Evolutionary conservation across 92 coral and sea anemone genomes (phyloP), one percentile per base, ranked within the genome.

Genomic region (Zoanthus sansibaricus): DNA sequence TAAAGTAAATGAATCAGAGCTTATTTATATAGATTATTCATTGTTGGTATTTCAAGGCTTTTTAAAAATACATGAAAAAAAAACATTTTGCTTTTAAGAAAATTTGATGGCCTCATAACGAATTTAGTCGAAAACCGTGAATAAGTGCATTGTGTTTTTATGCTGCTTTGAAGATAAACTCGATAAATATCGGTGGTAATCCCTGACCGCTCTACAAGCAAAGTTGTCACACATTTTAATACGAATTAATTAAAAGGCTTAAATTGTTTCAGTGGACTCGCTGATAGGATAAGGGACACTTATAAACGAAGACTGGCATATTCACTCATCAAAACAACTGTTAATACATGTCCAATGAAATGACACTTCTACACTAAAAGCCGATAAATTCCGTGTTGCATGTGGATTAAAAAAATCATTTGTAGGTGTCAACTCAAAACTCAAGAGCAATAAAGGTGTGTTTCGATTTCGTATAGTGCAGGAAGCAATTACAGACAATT

Each of bases 201-300:
- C 88, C 93, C 87, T 69, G 85, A 75, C 93, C 84, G 55, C 70
- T 76, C 72, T 83, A 88, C 88, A 91, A 91, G 82, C 86, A 83
- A 84, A 91, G 86, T 77, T 74, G 87, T 86, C 83, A 84, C 91
- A 88, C 86, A 78, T 87, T 91, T 88, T 91, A 88, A 91, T 88
- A 91, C 91, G 91, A 91, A 88, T 88, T 91, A 91, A 91, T 91
- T 91, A 91, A 88, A 90, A 31, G 86, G 72, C 80, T 71, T 91
- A 91, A 88, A 91, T 91, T 88, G 94, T 83, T 88, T 78, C 91
- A 83, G 91, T 86, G 71, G 70, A 73, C 86, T 74, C 45, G 94
- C 75, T 77, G 94, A 91, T 91, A 91, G 86, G 91, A 86, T 84
- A 78, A 76, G 87, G 89, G 82, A 58, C 79, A 83, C 76, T 77